These are phyloP conservation scores for Thryonomys swinderianus DNA, from an alignment of 2,113 vertebrate genomes.

Conservation along the genomic window DNA sequence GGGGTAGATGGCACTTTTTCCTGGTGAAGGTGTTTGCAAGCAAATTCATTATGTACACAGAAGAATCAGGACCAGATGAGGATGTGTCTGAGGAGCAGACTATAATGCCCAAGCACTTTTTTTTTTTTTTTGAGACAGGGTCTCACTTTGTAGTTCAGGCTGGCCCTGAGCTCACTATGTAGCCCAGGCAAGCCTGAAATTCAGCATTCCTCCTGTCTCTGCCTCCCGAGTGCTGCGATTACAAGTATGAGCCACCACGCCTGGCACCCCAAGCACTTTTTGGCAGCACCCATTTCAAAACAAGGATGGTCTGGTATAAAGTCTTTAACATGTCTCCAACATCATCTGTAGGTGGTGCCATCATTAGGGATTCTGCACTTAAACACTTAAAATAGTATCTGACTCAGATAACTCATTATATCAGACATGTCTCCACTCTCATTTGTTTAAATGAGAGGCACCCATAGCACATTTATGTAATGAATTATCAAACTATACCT, in stretches of 20 bases:
- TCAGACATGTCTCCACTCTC: not conserved
- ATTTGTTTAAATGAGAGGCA: not conserved
- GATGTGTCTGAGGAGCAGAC: not conserved
- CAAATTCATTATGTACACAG: not conserved
- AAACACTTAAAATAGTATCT: conserved; percentile 48
- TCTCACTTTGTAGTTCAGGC: too few species aligned
- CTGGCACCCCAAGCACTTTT: not conserved
- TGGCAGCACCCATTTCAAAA: not conserved
- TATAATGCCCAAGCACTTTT: not conserved
- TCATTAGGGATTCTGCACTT: conserved; percentile 2
- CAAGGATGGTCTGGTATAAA: not conserved
- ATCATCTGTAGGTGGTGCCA: conserved; percentile 3
- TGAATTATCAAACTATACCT: not conserved
- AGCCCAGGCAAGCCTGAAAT: too few species aligned
- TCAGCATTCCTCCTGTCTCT: too few species aligned
- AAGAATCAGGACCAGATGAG: not conserved
- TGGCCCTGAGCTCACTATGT: too few species aligned
- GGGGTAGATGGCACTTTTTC: not conserved
- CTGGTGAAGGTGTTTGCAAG: not conserved
- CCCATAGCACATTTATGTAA: conserved; percentile 7
- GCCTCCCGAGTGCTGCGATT: too few species aligned
- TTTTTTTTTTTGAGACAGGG: too few species aligned
- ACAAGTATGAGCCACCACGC: too few species aligned
- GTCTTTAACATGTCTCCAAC: not conserved
- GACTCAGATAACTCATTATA: conserved; percentile 37